Evolutionary conservation across 64 coral and sea anemone species (phyloP).

Genomic region (Trachythela sp.): DNA sequence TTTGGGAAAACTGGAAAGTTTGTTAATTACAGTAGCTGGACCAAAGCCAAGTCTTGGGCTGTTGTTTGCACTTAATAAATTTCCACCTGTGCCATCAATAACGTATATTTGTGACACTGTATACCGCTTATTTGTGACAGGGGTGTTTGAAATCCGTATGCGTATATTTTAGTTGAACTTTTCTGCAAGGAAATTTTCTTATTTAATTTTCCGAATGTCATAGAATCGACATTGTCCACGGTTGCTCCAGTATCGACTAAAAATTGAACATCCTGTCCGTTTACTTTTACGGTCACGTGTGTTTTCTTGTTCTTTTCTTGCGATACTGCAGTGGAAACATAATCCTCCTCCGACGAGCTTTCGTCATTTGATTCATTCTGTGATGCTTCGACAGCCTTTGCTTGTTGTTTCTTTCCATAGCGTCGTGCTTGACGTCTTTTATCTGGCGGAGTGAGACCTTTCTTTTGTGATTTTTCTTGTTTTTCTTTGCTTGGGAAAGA

Average conservation of each 20-base stretch:
- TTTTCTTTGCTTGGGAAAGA: background rate
- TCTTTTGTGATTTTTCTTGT: background rate
- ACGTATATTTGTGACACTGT: background rate
- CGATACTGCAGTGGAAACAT: background rate
- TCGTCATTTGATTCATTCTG: background rate
- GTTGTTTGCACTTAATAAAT: background rate
- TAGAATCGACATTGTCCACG: background rate
- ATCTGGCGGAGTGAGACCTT: background rate
- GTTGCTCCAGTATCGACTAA: background rate
- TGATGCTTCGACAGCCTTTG: no score
- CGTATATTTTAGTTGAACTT: background rate
- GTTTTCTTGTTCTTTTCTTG: background rate
- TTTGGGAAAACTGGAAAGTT: no score
- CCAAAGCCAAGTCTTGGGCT: background rate
- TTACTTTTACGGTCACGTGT: background rate
- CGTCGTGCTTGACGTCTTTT: no score
- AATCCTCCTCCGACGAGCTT: background rate
- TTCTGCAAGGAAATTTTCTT: background rate
- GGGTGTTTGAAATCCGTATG: background rate
- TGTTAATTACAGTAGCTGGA: no score
- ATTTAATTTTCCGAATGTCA: background rate
- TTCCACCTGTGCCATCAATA: slow-evolving; percentile 29
- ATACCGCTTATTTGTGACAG: background rate
- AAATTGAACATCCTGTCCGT: background rate
- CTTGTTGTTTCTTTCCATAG: no score